Base-by-base conservation (phyloP, 2,797 vertebrate species). In the Halcyon leucocephala region DNA sequence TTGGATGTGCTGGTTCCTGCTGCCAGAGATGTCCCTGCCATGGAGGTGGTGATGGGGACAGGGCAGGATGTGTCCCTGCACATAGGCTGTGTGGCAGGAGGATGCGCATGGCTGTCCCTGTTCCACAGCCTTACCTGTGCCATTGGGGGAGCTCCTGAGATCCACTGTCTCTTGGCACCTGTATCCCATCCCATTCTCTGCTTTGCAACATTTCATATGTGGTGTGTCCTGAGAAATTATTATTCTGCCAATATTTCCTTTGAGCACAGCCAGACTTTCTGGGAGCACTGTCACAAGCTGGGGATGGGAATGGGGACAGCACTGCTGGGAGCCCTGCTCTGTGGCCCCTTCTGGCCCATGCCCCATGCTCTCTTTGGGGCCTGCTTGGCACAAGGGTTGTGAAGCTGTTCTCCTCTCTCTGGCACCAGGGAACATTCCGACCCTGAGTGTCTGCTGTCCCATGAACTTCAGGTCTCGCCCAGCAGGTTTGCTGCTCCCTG, bases 171-270 rank as follows among this genome's bases (percentile, higher is more conserved):
- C 42, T 74, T 46, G 12, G 26, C 31, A 48, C 21, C 52, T 51
- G 18, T 14, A 21, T 86, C 42, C 48, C 5, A 0, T 52, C 52
- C 52, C 14, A 9, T 72, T 64, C 22, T 19, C 33, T 52, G 55
- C 19, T 74, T 74, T 0, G 0, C 49, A 74, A 37, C 1, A 2
- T 42, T 49, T 73, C 10, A 2, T 49, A 31, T 1, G 2, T 62
- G 16, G 13, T 18, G 24, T 62, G 37, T 12, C 28, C 35, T 66
- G 35, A 71, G 57, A 67, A 78, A 67, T 71, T 9, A 35, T 6
- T 78, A 15, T 71, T 78, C 73, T 83, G 46, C 42, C 26, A 55
- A 0, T 5, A 8, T 21, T 9, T 73, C 13, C 67, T 51, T 35
- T 42, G 31, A 39, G 48, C 42, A 62, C 20, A 81, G 54, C 31